Evolutionary conservation across 30 jellyfish, hydroid and myxozoan genomes (phyloP).

Genomic region (Nemopilema nomurai): DNA sequence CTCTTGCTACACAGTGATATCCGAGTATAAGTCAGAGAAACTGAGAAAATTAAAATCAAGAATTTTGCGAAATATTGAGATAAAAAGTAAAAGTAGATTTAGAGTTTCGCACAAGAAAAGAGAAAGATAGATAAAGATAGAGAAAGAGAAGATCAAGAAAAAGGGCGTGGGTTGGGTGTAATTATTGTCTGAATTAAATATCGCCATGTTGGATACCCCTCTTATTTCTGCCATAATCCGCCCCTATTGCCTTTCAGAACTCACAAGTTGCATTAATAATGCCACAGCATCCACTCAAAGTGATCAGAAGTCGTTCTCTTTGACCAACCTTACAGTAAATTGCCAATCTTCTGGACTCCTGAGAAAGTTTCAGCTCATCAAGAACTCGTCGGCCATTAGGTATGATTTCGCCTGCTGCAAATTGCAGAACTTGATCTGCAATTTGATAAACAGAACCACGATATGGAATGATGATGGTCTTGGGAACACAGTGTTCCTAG

Average conservation of each 20-base stretch:
- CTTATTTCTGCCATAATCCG: no score
- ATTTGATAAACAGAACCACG: not conserved
- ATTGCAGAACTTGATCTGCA: not conserved
- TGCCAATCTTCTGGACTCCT: not conserved
- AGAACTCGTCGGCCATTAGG: not conserved
- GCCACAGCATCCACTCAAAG: not conserved
- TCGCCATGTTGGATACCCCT: no score
- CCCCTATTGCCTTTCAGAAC: not conserved
- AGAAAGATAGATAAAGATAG: no score
- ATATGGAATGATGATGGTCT: not conserved
- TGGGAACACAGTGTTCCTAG: not conserved
- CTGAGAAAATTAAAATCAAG: no score
- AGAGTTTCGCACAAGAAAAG: no score
- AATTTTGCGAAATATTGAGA: no score
- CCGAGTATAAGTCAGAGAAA: no score
- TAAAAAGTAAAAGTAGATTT: no score
- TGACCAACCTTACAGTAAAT: not conserved
- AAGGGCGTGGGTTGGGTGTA: no score
- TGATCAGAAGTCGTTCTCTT: not conserved
- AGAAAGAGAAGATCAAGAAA: no score
- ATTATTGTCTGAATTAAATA: no score
- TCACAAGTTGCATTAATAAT: not conserved
- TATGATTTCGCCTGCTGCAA: conserved; percentile 2
- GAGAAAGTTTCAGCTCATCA: not conserved
- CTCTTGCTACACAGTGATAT: no score